phyloP scores from a whole-genome alignment of 1,140 invertebrate genomes.

The Aphidius ervi region DNA sequence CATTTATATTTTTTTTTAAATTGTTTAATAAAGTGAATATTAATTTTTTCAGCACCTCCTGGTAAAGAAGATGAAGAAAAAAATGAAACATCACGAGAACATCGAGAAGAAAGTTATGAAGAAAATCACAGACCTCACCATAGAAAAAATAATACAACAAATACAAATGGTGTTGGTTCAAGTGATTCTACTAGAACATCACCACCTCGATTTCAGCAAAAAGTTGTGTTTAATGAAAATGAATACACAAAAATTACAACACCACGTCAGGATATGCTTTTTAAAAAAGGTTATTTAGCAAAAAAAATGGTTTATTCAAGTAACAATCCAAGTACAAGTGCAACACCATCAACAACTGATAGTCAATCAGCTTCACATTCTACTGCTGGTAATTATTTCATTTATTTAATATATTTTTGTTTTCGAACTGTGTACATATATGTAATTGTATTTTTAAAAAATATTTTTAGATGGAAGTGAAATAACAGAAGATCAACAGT shows the following conservation, averaged over 20 bases:
- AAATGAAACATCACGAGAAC: conserved; percentile 37
- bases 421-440: background rate
- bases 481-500: conserved; percentile 47
- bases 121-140: conserved; percentile 30
- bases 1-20: no score
- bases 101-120: conserved; percentile 29
- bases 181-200: conserved; percentile 31
- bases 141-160: conserved; percentile 22
- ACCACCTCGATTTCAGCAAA: conserved; percentile 36
- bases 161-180: conserved; percentile 33
- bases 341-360: conserved; percentile 50
- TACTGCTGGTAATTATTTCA: conserved; percentile 42
- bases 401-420: background rate
- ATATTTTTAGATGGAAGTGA: conserved; percentile 45
- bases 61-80: conserved; percentile 50
- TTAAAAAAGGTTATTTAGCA: conserved; percentile 67
- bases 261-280: conserved; percentile 67
- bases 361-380: conserved; percentile 52
- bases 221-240: conserved; percentile 52
- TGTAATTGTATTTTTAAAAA: background rate
- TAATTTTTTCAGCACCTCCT: conserved; percentile 38
- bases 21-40: background rate
- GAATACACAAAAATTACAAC: conserved; percentile 70
- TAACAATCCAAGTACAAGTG: conserved; percentile 45
- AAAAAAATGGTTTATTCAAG: conserved; percentile 55